Base-by-base conservation (phyloP, 2,113 vertebrate species). In the Pluvianellus socialis region DNA sequence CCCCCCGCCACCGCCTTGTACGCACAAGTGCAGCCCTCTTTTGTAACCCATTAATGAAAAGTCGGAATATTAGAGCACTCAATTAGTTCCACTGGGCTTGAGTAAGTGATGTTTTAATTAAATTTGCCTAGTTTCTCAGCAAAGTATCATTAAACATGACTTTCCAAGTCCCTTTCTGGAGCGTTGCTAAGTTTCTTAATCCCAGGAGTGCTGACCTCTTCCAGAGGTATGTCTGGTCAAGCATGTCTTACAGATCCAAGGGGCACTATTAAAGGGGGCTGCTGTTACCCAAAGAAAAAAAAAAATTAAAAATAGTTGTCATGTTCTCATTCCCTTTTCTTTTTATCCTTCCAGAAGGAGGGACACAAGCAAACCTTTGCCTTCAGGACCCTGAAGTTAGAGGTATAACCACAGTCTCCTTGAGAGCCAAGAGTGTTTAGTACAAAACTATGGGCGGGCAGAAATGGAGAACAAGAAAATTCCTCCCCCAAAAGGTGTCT, bases 71-170 rank as follows among this genome's bases (percentile, higher is more conserved):
- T 97, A 95, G 96, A 96, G 88, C 70, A 68, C 92, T 96, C 97
- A 93, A 93, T 98, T 97, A 97, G 97, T 98, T 98, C 94, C 92
- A 76, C 95, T 21, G 73, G 94, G 95, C 94, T 97, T 47, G 91
- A 94, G 97, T 96, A 97, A 97, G 98, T 93, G 91, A 94, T 67
- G 38, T 94, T 98, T 98, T 98, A 98, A 98, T 98, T 98, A 98
- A 98, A 98, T 96, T 96, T 94, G 90, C 93, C 95, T 86, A 19
- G 95, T 98, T 98, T 98, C 96, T 97, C 95, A 95, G 97, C 97
- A 95, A 91, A 98, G 96, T 97, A 86, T 97, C 97, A 95, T 97
- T 97, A 98, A 98, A 96, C 97, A 97, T 96, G 97, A 98, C 97
- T 98, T 97, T 97, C 96, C 71, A 77, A 88, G 92, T 96, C 95